These are phyloP conservation scores for Formica exsecta DNA, from an alignment of 1,140 invertebrate genomes.

Conservation along the genomic window DNA sequence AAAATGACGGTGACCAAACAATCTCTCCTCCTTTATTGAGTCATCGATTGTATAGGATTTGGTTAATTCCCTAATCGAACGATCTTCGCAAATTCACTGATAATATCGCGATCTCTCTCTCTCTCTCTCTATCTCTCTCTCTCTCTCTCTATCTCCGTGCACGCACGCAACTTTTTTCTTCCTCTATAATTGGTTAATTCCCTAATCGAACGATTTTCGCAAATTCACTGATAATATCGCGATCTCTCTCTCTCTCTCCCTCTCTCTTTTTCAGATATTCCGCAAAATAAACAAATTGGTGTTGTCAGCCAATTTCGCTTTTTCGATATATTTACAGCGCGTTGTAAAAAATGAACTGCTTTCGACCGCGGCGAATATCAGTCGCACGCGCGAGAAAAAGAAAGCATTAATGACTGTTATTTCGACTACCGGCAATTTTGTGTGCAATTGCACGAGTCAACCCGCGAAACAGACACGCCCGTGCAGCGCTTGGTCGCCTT, in stretches of 20 bases:
- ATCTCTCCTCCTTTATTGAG: not conserved
- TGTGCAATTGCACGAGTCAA: constrained; percentile 48
- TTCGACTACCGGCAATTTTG: constrained; percentile 40
- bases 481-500: constrained; percentile 41
- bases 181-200: constrained; percentile 21
- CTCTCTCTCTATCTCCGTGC: no score
- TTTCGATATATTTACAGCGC: not conserved
- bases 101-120: constrained; percentile 13
- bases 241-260: not conserved
- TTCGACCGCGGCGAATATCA: constrained; percentile 35
- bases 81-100: not conserved
- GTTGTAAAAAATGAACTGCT: constrained; percentile 2
- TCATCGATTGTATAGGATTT: not conserved
- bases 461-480: constrained; percentile 48
- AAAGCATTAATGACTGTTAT: constrained; percentile 60
- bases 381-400: constrained; percentile 28
- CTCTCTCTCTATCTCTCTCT: no score
- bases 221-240: constrained; percentile 27
- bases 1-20: not conserved
- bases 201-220: not conserved
- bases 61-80: not conserved
- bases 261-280: not conserved
- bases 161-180: no score
- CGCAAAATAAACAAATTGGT: constrained; percentile 12
- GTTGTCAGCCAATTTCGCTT: not conserved